Percentiles rank a stretch among this genome's conserved stretches.
These are phyloP conservation scores for Turritopsis rubra DNA, from an alignment of 30 jellyfish, hydroid and myxozoan genomes.

Conservation along the genomic window DNA sequence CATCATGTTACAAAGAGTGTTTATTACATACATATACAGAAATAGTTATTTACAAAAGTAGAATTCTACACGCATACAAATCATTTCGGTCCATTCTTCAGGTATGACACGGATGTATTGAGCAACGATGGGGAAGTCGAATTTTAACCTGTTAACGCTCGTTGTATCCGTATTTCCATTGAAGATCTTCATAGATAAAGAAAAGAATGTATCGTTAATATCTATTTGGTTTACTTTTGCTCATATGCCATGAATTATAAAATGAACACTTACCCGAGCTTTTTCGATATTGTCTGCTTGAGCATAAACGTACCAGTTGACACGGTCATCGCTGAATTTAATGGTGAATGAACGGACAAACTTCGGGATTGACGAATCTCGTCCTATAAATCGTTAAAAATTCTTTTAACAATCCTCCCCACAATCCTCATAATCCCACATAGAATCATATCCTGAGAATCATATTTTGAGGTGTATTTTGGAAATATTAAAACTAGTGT, in stretches of 20 bases:
- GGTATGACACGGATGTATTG: constrained; percentile 22
- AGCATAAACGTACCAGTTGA: neutral
- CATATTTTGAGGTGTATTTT: too few relatives aligned
- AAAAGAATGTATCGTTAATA: neutral
- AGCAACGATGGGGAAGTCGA: neutral
- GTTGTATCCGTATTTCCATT: constrained; percentile 8
- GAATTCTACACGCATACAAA: constrained; percentile 21
- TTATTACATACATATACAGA: too few relatives aligned
- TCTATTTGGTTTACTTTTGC: too few relatives aligned
- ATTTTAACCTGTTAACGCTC: neutral
- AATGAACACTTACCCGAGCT: neutral
- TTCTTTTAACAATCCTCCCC: neutral
- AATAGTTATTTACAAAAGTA: neutral
- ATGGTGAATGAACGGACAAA: neutral
- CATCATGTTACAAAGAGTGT: neutral
- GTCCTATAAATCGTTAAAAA: neutral
- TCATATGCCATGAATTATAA: too few relatives aligned
- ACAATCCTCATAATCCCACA: too few relatives aligned
- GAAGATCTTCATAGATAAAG: neutral
- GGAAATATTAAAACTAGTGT: too few relatives aligned
- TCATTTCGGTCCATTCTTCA: neutral
- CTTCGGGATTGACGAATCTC: constrained; percentile 4
- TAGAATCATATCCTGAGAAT: too few relatives aligned
- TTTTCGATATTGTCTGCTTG: neutral
- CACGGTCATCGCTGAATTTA: neutral